Conservation (phyloP, 2,888 invertebrate species). For the Siphlonurus alternatus region DNA sequence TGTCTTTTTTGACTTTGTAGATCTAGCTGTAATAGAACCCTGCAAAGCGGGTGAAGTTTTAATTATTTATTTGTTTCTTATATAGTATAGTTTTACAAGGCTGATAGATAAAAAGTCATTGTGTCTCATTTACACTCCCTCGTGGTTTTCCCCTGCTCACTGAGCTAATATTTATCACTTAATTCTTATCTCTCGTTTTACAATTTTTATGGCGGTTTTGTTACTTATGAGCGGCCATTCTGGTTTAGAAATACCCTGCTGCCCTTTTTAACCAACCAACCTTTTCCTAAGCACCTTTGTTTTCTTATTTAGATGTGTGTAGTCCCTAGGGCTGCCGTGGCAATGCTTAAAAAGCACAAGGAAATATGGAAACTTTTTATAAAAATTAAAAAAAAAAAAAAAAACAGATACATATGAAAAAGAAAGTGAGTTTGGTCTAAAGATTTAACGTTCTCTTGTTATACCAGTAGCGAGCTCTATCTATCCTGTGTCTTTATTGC, state of each 20-base stretch:
- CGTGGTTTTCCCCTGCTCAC: conserved; percentile 16
- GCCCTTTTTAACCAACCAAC: background rate
- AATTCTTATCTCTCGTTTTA: conserved; percentile 15
- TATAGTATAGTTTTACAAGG: no score
- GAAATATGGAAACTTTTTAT: conserved; percentile 5
- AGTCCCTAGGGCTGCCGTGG: conserved; percentile 15
- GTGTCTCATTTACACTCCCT: background rate
- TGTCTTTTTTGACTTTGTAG: background rate
- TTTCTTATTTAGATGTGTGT: conserved; percentile 12
- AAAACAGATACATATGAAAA: conserved; percentile 9
- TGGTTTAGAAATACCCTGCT: conserved; percentile 15
- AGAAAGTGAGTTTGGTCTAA: conserved; percentile 16
- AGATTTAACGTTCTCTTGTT: conserved; percentile 14
- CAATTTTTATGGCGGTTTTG: conserved; percentile 15
- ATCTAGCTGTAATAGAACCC: background rate
- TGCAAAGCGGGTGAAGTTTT: background rate
- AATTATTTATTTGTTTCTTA: no score
- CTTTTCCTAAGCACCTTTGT: background rate
- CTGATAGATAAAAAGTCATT: background rate
- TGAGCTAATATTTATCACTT: conserved; percentile 14
- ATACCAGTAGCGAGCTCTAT: conserved; percentile 10
- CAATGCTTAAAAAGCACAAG: conserved; percentile 17
- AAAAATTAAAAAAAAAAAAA: background rate
- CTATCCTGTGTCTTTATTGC: conserved; percentile 17
- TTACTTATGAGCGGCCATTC: conserved; percentile 17